These are phyloP conservation scores for Oligia latruncula DNA, from an alignment of 2,888 invertebrate genomes.

Conservation along the genomic window DNA sequence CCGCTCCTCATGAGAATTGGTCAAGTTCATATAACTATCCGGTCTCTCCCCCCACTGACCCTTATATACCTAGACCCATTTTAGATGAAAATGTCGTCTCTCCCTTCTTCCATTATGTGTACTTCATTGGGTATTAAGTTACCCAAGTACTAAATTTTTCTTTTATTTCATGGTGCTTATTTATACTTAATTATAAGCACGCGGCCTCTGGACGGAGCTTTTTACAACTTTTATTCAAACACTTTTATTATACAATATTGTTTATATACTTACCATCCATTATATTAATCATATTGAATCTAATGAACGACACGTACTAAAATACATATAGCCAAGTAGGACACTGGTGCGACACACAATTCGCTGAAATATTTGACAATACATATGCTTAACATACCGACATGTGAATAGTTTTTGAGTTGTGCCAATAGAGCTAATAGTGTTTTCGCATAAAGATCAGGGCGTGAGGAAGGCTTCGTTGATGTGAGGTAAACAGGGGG, in stretches of 20 bases:
- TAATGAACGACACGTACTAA: slow-evolving; percentile 66
- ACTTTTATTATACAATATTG: slow-evolving; percentile 71
- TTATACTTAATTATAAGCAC: slow-evolving; percentile 64
- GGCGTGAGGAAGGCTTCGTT: slow-evolving; percentile 86
- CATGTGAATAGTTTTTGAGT: slow-evolving; percentile 90
- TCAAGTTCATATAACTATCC: slow-evolving; percentile 42
- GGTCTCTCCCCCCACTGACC: slow-evolving; percentile 25
- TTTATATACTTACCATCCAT: slow-evolving; percentile 60
- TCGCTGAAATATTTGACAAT: slow-evolving; percentile 78
- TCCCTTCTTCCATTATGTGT: slow-evolving; percentile 38
- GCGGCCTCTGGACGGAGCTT: slow-evolving; percentile 79
- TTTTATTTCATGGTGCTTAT: slow-evolving; percentile 61
- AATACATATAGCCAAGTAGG: slow-evolving; percentile 70
- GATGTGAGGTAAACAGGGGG: slow-evolving; percentile 89
- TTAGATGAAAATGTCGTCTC: slow-evolving; percentile 34
- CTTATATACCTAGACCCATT: slow-evolving; percentile 19
- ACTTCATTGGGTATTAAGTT: slow-evolving; percentile 41
- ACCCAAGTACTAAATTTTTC: slow-evolving; percentile 44
- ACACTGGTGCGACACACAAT: slow-evolving; percentile 85
- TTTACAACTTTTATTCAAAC: slow-evolving; percentile 70
- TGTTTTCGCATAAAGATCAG: slow-evolving; percentile 80
- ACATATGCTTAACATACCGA: slow-evolving; percentile 76
- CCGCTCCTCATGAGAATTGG: slow-evolving; percentile 29
- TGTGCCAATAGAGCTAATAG: slow-evolving; percentile 78
- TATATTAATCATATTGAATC: slow-evolving; percentile 67